These are phyloP conservation scores for Apogon hyalosoma DNA, from an alignment of 2,797 vertebrate species.

Conservation along the genomic window DNA sequence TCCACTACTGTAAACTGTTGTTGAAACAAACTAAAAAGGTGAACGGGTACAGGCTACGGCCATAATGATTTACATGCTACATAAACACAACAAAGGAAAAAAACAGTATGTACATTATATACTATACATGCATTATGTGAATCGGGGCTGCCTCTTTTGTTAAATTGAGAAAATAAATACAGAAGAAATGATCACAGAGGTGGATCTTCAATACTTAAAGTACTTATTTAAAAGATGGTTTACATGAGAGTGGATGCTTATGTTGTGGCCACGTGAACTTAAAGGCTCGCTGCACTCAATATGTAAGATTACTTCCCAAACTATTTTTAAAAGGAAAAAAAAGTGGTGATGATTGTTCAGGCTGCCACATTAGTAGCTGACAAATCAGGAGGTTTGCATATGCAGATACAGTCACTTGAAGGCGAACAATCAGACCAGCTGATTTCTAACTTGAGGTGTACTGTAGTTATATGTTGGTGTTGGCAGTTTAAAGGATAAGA, in stretches of 20 bases:
- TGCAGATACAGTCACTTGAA: constrained; percentile 48
- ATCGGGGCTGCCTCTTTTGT: constrained; percentile 77
- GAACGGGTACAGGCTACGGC: constrained; percentile 66
- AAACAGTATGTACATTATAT: constrained; percentile 89
- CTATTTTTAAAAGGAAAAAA: constrained; percentile 32
- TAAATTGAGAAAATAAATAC: constrained; percentile 87
- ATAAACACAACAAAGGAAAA: constrained; percentile 70
- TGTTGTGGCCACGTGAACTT: constrained; percentile 24
- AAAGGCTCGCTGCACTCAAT: constrained; percentile 8
- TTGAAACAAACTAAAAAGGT: constrained; percentile 51
- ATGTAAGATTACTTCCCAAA: not conserved
- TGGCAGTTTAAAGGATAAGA: constrained; percentile 27
- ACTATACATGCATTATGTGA: constrained; percentile 89
- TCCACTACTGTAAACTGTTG: constrained; percentile 57
- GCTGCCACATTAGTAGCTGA: not conserved
- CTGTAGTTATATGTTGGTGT: constrained; percentile 22
- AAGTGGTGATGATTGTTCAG: not conserved
- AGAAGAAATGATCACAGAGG: constrained; percentile 75
- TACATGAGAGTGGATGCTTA: not conserved
- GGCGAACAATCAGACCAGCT: constrained; percentile 78
- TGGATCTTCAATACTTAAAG: constrained; percentile 78
- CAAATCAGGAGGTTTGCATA: constrained; percentile 57
- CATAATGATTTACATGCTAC: constrained; percentile 72
- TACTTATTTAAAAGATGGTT: constrained; percentile 11
- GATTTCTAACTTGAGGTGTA: constrained; percentile 67